Evolutionary conservation across 1,140 invertebrate genomes (phyloP).

Genomic region (Dufourea novaeangliae): DNA sequence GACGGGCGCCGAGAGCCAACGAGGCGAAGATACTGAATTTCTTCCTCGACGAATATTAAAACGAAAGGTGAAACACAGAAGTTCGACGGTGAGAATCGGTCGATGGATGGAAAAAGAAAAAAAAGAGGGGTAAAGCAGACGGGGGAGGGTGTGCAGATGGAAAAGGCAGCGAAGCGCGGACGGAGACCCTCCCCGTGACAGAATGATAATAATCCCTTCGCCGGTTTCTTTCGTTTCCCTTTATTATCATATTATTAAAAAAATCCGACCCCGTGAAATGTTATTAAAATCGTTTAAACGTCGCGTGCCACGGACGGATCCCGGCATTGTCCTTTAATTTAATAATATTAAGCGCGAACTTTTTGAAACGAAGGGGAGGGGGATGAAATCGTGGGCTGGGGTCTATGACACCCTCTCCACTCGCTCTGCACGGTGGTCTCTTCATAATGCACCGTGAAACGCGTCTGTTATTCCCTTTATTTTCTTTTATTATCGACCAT

Average conservation of each 20-base stretch:
- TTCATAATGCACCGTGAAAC: slow-evolving; percentile 47
- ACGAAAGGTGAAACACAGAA: slow-evolving; percentile 69
- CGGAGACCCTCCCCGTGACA: slow-evolving; percentile 69
- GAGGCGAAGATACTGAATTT: slow-evolving; percentile 44
- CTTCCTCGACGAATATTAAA: slow-evolving; percentile 74
- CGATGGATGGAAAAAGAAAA: slow-evolving; percentile 22
- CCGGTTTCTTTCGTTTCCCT: slow-evolving; percentile 79
- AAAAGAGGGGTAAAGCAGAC: no score
- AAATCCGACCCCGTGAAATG: slow-evolving; percentile 79
- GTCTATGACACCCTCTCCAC: slow-evolving; percentile 26
- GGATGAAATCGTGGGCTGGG: slow-evolving; percentile 38
- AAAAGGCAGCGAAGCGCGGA: slow-evolving; percentile 52
- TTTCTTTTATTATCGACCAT: slow-evolving; percentile 27
- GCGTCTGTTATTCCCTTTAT: slow-evolving; percentile 38
- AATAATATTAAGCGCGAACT: slow-evolving; percentile 80
- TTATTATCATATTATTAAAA: slow-evolving; percentile 82
- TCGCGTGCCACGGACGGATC: slow-evolving; percentile 72
- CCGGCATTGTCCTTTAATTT: slow-evolving; percentile 77
- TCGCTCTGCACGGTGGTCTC: slow-evolving; percentile 28
- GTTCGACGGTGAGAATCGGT: slow-evolving; percentile 46
- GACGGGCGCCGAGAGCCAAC: slow-evolving; percentile 10
- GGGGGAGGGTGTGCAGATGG: no score
- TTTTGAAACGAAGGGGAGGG: slow-evolving; percentile 52
- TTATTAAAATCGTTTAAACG: slow-evolving; percentile 79
- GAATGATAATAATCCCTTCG: slow-evolving; percentile 79